Evolutionary conservation across 1,140 invertebrate genomes (phyloP).

Genomic region (Scaptodrosophila lebanonensis): DNA sequence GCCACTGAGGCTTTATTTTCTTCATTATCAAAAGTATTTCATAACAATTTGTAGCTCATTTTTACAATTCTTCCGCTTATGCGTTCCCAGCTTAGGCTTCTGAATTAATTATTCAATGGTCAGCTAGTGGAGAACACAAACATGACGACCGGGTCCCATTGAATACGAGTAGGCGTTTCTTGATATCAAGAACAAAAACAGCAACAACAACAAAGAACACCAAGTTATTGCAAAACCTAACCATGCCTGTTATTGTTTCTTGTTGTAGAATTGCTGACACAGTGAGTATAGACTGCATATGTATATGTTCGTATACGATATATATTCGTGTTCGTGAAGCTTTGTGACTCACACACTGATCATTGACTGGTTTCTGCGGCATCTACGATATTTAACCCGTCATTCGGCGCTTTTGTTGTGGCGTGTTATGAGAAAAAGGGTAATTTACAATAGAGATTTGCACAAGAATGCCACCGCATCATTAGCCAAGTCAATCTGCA

Average conservation of each 20-base stretch:
- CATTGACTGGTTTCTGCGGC: conserved; percentile 15
- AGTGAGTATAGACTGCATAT: conserved; percentile 18
- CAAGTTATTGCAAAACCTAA: conserved; percentile 58
- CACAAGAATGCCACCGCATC: conserved; percentile 38
- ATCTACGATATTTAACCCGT: neutral
- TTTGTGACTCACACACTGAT: conserved; percentile 46
- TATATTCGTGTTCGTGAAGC: too few species aligned
- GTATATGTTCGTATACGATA: too few species aligned
- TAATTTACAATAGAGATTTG: conserved; percentile 33
- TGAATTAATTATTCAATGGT: conserved; percentile 61
- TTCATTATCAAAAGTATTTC: conserved; percentile 61
- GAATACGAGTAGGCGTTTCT: neutral
- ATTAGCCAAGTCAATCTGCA: conserved; percentile 11
- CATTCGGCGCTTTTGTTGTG: conserved; percentile 23
- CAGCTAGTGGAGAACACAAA: neutral
- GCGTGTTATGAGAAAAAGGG: conserved; percentile 8
- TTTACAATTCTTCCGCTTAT: conserved; percentile 34
- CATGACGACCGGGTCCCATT: neutral
- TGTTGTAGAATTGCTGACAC: conserved; percentile 55
- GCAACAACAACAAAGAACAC: conserved; percentile 10
- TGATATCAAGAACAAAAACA: conserved; percentile 33
- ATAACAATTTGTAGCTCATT: conserved; percentile 36
- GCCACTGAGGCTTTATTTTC: conserved; percentile 14
- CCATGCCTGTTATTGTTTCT: too few species aligned
- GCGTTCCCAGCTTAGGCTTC: conserved; percentile 5